Base-by-base conservation (phyloP, 2,113 vertebrate species). In the Calidris pugnax region DNA sequence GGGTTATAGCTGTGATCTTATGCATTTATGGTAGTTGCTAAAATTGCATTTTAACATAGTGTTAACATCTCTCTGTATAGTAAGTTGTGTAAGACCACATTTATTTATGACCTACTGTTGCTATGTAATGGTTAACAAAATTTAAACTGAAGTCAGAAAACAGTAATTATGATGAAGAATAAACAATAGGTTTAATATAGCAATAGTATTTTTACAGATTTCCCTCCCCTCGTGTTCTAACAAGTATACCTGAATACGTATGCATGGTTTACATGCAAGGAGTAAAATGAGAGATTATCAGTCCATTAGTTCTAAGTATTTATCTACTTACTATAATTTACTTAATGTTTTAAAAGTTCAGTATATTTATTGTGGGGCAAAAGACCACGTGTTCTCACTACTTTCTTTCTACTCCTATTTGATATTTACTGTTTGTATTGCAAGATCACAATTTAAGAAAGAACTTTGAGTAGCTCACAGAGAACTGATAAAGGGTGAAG, bases 1-100 rank as follows among this genome's bases (percentile, higher is more conserved):
- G 60, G 37, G 71, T 76, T 85, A 93, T 75, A 85, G 56, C 50
- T 93, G 50, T 85, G 5, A 83, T 57, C 71, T 89, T 93, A 57
- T 22, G 53, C 84, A 60, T 90, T 96, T 87, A 59, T 72, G 63
- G 57, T 84, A 85, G 77, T 60, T 83, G 41, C 33, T 94, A 90
- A 95, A 72, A 91, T 84, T 82, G 66, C 4, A 51, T 69, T 95
- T 72, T 86, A 83, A 90, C 60, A 27, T 45, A 64, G 26, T 62
- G 10, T 95, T 85, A 79, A 92, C 28, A 53, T 89, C 13, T 28
- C 18, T 69, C 20, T 63, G 12, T 1, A 9, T 18, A 53, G 33
- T 55, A 85, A 39, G 18, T 35, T 56, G 7, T 55, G 12, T 33
- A 37, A 81, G 14, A 56, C 14, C 16, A 50, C 7, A 1, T 63